Conservation (phyloP, 2,113 vertebrate genomes). For the Sterna hirundo region DNA sequence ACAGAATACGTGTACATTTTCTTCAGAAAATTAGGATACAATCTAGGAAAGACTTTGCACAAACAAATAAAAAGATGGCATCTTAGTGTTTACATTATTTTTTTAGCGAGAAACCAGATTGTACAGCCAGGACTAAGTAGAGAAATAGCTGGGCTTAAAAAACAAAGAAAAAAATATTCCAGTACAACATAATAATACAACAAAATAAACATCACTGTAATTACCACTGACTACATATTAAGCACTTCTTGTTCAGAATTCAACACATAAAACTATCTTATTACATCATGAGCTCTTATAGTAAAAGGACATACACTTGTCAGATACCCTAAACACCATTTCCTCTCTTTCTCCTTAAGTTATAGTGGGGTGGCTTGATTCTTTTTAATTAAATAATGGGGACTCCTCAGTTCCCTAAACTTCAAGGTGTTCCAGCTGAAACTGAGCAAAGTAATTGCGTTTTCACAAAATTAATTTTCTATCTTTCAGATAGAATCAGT, state of each 20-base stretch:
- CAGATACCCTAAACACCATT: neutral
- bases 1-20: accelerated
- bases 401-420: neutral
- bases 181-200: neutral
- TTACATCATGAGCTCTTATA: accelerated
- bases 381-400: neutral
- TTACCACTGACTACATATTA: neutral
- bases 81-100: neutral
- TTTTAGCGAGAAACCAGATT: neutral
- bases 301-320: neutral
- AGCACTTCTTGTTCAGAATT: neutral
- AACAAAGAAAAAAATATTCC: neutral
- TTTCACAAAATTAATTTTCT: neutral
- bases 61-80: neutral
- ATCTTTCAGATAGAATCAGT: neutral
- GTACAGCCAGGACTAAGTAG: neutral
- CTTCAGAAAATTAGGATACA: neutral
- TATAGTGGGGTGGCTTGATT: neutral
- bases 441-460: neutral
- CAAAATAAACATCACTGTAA: neutral
- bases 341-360: neutral
- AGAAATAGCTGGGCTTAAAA: neutral
- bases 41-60: neutral
- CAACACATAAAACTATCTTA: neutral
- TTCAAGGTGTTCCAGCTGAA: neutral